A percentile compares a stretch with the other conserved stretches of the same genome.
phyloP scores from a whole-genome alignment of 2,113 vertebrate species.

The Hydrolagus affinis region DNA sequence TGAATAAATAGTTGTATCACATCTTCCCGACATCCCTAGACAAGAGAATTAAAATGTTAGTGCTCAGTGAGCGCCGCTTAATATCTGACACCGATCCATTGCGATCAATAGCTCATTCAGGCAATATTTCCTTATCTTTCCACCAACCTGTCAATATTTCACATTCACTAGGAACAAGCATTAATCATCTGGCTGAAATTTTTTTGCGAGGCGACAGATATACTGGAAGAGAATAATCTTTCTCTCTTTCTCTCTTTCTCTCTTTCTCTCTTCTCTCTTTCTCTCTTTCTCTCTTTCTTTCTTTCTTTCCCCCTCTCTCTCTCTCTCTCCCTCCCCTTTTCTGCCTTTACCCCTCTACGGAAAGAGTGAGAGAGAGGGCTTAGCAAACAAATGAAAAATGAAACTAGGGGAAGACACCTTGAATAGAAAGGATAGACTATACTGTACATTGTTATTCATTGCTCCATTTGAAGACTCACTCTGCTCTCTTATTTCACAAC shows the following conservation, averaged over 20 bases:
- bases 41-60: slow-evolving; percentile 11
- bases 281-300: too few species aligned
- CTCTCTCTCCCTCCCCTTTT: too few species aligned
- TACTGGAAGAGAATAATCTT: not conserved
- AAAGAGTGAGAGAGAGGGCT: not conserved
- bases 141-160: slow-evolving; percentile 29
- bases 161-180: not conserved
- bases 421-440: not conserved
- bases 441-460: not conserved
- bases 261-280: too few species aligned
- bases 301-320: too few species aligned
- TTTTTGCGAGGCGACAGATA: slow-evolving; percentile 4
- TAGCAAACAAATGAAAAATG: slow-evolving; percentile 1
- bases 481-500: slow-evolving; percentile 12
- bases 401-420: not conserved
- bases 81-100: slow-evolving; percentile 14
- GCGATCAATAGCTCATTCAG: not conserved
- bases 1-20: not conserved
- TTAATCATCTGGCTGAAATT: slow-evolving; percentile 23
- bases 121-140: slow-evolving; percentile 20
- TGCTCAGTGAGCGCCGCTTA: not conserved
- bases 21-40: not conserved
- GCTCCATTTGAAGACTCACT: not conserved
- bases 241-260: not conserved
- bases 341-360: too few species aligned